phyloP scores from a whole-genome alignment of 1,140 invertebrate genomes.

The Zaprionus capensis region DNA sequence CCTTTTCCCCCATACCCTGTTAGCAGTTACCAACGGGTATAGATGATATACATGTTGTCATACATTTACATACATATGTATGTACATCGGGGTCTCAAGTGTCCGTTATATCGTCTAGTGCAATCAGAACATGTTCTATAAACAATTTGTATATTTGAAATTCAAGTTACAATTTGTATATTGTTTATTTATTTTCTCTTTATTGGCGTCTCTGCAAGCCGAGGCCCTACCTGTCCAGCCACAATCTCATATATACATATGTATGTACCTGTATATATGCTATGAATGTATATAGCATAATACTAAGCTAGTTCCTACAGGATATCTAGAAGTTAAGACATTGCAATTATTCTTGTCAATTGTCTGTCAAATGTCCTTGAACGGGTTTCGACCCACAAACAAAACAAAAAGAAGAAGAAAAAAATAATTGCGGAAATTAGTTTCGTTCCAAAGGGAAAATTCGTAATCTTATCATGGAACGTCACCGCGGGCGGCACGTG shows the following conservation, averaged over 20 bases:
- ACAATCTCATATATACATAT: no score
- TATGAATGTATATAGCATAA: no score
- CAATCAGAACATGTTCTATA: no score
- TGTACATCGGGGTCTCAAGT: no score
- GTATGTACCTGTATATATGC: no score
- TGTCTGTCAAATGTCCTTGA: constrained; percentile 38
- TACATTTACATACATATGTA: no score
- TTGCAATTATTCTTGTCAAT: constrained; percentile 6
- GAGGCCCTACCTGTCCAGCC: no score
- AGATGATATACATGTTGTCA: background rate
- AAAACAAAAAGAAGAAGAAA: constrained; percentile 17
- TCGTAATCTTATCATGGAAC: constrained; percentile 46
- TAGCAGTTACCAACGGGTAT: background rate
- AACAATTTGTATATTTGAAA: no score
- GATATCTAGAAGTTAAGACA: background rate
- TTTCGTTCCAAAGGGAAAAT: constrained; percentile 11
- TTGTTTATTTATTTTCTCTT: no score
- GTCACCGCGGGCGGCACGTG: constrained; percentile 34
- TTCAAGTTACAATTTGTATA: no score
- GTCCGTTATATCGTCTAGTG: no score
- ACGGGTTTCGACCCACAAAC: constrained; percentile 25
- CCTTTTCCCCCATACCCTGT: background rate
- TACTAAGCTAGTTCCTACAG: background rate
- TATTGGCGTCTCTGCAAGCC: no score
- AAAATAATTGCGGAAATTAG: constrained; percentile 45